Evolutionary conservation across 2,888 invertebrate genomes (phyloP), one percentile per base, ranked within the genome.

Genomic region (Zygaena filipendulae): DNA sequence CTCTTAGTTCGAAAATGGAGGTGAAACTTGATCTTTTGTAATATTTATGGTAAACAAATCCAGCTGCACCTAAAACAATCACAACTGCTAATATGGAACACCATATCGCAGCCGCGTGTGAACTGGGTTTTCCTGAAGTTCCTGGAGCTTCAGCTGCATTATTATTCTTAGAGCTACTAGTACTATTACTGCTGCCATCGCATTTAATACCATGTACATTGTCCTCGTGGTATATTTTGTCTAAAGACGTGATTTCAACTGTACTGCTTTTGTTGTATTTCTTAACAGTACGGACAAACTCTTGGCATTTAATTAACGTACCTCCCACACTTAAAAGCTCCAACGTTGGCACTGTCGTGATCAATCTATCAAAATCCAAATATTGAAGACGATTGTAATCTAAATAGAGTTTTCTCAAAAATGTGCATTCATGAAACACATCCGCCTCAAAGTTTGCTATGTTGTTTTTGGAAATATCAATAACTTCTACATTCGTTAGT

Each of bases 181-280:
- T n/a, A n/a, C n/a, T n/a, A n/a, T n/a, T n/a, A n/a, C n/a, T 37
- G 8, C 35, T 36, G 24, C 60, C 55, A 2, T 77, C 75, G 49
- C 75, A 77, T 42, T 52, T 53, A 11, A 77, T 75, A 5, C 75
- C 75, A 36, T 71, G 56, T 0, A 74, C 77, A 39, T 77, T 77
- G 27, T 77, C 77, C 33, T 74, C 74, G 16, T 75, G 68, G 38
- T 56, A 74, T 26, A 74, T 48, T 45, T 71, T 70, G 32, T 77
- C 50, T 8, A 71, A 49, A 4, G 75, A 64, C 10, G 75, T 75
- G 1, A 77, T 57, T 35, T 62, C 57, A 3, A 72, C 45, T 10
- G 52, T 46, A 24, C 47, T 41, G 18, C 47, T 50, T 18, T 38
- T 49, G 28, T 59, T 56, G n/a, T 49, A 35, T 19, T 45, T 45